A percentile compares a stretch with the other conserved stretches of the same genome.
phyloP scores from a whole-genome alignment of 2,888 invertebrate species.

The Thelaira solivaga region DNA sequence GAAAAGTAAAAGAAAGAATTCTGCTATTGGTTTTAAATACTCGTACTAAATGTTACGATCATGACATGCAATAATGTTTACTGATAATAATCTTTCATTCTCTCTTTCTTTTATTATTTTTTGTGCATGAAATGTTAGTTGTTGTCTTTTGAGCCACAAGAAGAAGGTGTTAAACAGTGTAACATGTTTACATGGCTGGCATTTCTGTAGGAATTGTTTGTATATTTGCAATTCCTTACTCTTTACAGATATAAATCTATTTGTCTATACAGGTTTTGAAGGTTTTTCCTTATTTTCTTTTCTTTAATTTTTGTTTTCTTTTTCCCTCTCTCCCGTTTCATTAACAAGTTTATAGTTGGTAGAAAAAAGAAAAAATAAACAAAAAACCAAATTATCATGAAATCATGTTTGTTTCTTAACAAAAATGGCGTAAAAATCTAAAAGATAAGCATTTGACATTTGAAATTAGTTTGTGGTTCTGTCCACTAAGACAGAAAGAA shows the following conservation, averaged over 20 bases:
- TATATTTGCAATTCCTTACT: slow-evolving; percentile 38
- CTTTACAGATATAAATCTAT: slow-evolving; percentile 47
- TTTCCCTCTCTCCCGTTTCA: neutral
- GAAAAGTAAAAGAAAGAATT: neutral
- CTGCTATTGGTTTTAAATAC: neutral
- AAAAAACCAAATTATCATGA: slow-evolving; percentile 67
- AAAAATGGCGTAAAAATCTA: slow-evolving; percentile 47
- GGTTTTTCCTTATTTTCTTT: slow-evolving; percentile 17
- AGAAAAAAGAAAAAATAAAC: neutral
- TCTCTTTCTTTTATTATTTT: neutral
- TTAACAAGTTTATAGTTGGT: slow-evolving; percentile 13
- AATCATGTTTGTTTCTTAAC: slow-evolving; percentile 68
- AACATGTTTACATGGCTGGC: slow-evolving; percentile 27
- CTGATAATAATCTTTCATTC: slow-evolving; percentile 55
- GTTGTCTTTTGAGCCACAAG: slow-evolving; percentile 17
- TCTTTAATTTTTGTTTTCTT: neutral
- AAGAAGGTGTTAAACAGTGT: slow-evolving; percentile 60
- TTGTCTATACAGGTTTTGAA: slow-evolving; percentile 46
- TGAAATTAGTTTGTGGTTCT: slow-evolving; percentile 71
- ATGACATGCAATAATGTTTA: slow-evolving; percentile 62
- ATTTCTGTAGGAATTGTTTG: slow-evolving; percentile 33
- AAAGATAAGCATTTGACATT: slow-evolving; percentile 74
- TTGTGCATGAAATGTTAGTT: neutral
- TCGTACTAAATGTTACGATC: slow-evolving; percentile 33
- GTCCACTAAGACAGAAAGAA: slow-evolving; percentile 36